Conservation (phyloP, 92 coral and sea anemone species). For the Metridium senile region DNA sequence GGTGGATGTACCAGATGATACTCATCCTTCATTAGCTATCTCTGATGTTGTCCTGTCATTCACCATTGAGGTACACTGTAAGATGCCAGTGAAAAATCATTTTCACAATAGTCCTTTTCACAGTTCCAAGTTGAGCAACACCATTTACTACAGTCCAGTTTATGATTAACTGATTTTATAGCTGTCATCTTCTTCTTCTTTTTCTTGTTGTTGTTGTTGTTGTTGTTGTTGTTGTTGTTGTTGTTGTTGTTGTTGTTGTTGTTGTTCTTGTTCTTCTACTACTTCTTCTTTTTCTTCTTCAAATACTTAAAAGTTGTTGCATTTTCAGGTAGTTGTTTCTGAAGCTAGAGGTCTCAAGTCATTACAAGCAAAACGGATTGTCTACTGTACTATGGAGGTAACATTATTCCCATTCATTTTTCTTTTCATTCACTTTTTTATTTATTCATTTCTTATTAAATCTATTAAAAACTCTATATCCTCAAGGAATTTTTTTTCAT, state of each 20-base stretch:
- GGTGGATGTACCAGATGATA: conserved; percentile 77
- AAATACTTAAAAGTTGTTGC: too few relatives aligned
- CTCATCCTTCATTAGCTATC: conserved; percentile 80
- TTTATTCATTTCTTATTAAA: background rate
- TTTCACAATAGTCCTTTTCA: too few relatives aligned
- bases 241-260: too few relatives aligned
- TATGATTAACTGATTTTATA: too few relatives aligned
- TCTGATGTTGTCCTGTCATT: conserved; percentile 93
- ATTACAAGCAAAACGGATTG: conserved; percentile 81
- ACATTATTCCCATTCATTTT: background rate
- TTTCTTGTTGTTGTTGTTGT: too few relatives aligned
- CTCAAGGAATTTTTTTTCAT: background rate
- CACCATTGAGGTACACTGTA: conserved; percentile 98
- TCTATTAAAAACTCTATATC: background rate
- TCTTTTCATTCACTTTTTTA: background rate
- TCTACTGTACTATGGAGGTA: conserved; percentile 99
- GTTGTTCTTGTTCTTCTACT: too few relatives aligned
- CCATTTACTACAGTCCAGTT: too few relatives aligned
- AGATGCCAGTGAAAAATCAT: background rate
- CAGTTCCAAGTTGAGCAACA: background rate
- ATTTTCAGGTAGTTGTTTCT: conserved; percentile 68
- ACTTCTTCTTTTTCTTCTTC: too few relatives aligned
- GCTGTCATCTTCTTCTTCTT: too few relatives aligned
- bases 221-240: too few relatives aligned
- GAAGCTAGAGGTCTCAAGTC: conserved; percentile 92